Percentiles rank a stretch among this genome's conserved stretches.
Conservation (phyloP, 2,113 vertebrate species). For the Seriola rivoliana region DNA sequence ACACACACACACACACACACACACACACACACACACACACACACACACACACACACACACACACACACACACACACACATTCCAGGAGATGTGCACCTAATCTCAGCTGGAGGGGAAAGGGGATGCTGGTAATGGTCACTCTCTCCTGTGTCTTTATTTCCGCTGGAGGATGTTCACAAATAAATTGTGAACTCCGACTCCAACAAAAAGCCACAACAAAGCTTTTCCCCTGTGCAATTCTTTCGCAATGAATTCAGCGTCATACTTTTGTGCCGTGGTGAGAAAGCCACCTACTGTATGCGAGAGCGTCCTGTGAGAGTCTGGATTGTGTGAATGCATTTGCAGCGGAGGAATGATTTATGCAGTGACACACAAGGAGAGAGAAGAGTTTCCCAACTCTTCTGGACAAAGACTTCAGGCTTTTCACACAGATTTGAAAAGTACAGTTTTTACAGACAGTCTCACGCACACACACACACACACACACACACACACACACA, state of each 20-base stretch:
- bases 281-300: constrained; percentile 15
- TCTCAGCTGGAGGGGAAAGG: constrained; percentile 61
- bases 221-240: constrained; percentile 15
- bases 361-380: constrained; percentile 40
- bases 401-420: constrained; percentile 54
- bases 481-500: constrained; percentile 47
- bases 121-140: constrained; percentile 36
- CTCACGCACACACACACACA: constrained; percentile 33
- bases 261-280: constrained; percentile 42
- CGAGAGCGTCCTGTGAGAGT: too few species aligned
- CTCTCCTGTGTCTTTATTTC: constrained; percentile 41
- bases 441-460: constrained; percentile 47
- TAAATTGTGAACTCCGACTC: not conserved
- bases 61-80: constrained; percentile 32
- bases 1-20: not conserved
- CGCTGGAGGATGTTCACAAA: constrained; percentile 60
- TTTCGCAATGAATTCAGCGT: constrained; percentile 31
- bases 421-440: constrained; percentile 56
- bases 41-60: constrained; percentile 21
- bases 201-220: constrained; percentile 46
- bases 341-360: constrained; percentile 42
- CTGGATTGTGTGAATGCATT: constrained; percentile 29
- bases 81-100: constrained; percentile 35
- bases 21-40: constrained; percentile 6
- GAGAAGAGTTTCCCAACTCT: constrained; percentile 52